These are phyloP conservation scores for Hydrolagus affinis DNA, from an alignment of 2,113 vertebrate genomes.

Conservation along the genomic window DNA sequence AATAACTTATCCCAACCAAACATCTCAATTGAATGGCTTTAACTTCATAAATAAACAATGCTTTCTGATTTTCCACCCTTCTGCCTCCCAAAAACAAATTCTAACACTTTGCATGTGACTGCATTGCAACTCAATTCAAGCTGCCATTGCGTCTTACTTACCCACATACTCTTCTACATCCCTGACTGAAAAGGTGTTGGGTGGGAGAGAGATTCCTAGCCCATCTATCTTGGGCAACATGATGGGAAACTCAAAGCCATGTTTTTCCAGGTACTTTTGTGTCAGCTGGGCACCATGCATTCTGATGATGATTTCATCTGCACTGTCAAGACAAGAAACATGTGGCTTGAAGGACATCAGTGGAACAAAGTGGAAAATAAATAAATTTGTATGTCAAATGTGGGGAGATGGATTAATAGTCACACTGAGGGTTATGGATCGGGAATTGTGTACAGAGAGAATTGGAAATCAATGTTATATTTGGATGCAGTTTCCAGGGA, in stretches of 20 bases:
- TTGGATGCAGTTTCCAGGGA: too few species aligned
- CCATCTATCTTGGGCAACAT: conserved; percentile 77
- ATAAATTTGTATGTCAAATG: not conserved
- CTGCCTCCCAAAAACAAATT: not conserved
- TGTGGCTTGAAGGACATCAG: conserved; percentile 1
- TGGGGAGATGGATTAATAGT: not conserved
- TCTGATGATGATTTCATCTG: conserved; percentile 76
- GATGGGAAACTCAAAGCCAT: conserved; percentile 85
- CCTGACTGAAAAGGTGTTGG: conserved; percentile 73
- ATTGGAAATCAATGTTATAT: too few species aligned
- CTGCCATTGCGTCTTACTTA: conserved; percentile 51
- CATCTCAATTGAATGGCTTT: not conserved
- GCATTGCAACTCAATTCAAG: not conserved
- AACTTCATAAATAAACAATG: not conserved
- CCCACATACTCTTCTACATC: conserved; percentile 94
- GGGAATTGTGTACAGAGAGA: too few species aligned
- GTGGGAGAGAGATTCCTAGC: conserved; percentile 82
- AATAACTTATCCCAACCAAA: too few species aligned
- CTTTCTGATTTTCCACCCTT: not conserved
- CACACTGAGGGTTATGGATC: too few species aligned
- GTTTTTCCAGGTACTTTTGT: conserved; percentile 81
- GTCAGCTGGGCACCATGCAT: conserved; percentile 89
- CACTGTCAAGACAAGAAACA: conserved; percentile 57
- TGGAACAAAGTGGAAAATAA: not conserved
- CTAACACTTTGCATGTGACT: not conserved